Evolutionary conservation across 2,888 invertebrate species (phyloP).

Genomic region (Lasioglossum villosulum): DNA sequence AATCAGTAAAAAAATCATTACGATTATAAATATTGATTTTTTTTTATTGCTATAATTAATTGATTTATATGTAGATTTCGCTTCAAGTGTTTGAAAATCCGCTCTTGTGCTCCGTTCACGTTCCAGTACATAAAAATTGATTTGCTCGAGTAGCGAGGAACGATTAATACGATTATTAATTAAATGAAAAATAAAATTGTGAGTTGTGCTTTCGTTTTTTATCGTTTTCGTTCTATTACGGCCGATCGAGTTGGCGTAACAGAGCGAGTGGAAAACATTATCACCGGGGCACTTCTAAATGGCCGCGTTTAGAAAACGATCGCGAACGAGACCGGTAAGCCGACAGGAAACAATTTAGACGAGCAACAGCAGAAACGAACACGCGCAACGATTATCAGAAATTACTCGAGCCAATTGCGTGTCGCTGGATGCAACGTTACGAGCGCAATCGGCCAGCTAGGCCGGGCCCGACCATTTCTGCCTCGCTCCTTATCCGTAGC

Average conservation of each 20-base stretch:
- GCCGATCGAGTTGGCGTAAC: background rate
- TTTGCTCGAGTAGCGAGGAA: no score
- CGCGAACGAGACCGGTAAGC: background rate
- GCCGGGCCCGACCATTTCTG: slow-evolving; percentile 60
- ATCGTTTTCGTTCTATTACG: background rate
- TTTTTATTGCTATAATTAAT: no score
- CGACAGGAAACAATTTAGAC: slow-evolving; percentile 41
- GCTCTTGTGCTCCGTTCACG: no score
- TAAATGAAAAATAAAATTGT: no score
- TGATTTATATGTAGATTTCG: no score
- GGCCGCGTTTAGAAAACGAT: slow-evolving; percentile 19
- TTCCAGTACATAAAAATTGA: no score
- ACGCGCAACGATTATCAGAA: slow-evolving; percentile 62
- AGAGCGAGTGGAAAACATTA: background rate
- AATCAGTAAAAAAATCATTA: no score
- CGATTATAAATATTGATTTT: no score
- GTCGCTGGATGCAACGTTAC: slow-evolving; percentile 59
- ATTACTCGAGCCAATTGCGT: slow-evolving; percentile 67
- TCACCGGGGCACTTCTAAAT: slow-evolving; percentile 1
- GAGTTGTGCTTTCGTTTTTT: background rate
- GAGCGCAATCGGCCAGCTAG: slow-evolving; percentile 53
- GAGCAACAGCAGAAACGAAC: slow-evolving; percentile 53
- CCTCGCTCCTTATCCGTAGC: slow-evolving; percentile 65
- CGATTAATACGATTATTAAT: no score
- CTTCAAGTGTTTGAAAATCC: no score